A percentile compares a stretch with the other conserved stretches of the same genome.
These are phyloP conservation scores for Seriola rivoliana DNA, from an alignment of 2,113 vertebrate genomes.

Conservation along the genomic window DNA sequence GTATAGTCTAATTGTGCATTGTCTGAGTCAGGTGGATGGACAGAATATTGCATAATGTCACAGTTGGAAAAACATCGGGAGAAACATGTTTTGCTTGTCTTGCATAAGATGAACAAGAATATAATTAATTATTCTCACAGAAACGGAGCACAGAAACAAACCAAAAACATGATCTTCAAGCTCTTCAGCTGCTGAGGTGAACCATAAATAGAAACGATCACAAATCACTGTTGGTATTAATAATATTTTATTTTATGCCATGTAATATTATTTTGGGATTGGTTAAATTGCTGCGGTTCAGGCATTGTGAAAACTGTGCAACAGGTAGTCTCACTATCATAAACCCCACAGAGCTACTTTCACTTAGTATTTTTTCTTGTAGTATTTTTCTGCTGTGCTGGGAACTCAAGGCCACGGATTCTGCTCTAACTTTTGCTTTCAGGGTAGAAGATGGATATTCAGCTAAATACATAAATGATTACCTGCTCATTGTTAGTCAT, in stretches of 20 bases:
- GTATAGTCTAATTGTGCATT: not conserved
- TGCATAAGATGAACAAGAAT: not conserved
- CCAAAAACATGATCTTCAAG: not conserved
- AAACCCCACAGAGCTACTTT: not conserved
- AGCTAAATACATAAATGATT: not conserved
- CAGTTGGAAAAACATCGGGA: constrained; percentile 16
- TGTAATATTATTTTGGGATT: not conserved
- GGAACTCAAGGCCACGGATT: not conserved
- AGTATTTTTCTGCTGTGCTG: not conserved
- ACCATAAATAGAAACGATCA: not conserved
- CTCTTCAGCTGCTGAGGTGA: not conserved
- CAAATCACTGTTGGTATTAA: not conserved
- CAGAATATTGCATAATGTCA: constrained; percentile 20
- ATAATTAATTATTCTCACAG: not conserved
- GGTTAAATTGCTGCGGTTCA: not conserved
- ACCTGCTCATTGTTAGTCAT: not conserved
- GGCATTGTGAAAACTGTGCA: not conserved
- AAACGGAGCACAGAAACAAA: not conserved
- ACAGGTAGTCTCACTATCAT: constrained; percentile 25
- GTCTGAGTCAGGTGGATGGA: constrained; percentile 15
- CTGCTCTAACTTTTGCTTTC: constrained; percentile 2
- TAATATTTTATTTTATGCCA: not conserved
- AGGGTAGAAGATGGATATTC: not conserved
- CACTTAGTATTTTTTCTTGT: not conserved
- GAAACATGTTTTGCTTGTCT: constrained; percentile 12